These are phyloP conservation scores for Pocillopora damicornis DNA, from an alignment of 64 coral and sea anemone species.

Conservation along the genomic window DNA sequence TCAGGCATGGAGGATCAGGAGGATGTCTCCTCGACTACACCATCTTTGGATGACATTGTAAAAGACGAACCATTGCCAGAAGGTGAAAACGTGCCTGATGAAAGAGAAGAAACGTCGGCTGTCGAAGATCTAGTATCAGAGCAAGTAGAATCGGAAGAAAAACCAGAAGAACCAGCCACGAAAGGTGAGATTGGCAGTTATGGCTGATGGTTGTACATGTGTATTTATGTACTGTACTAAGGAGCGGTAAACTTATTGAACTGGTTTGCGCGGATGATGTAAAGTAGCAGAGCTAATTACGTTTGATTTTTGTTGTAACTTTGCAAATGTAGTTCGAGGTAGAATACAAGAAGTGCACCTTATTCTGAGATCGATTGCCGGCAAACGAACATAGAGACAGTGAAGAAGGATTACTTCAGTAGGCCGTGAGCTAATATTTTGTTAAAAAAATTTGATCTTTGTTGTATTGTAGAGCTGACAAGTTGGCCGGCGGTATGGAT, in stretches of 20 bases:
- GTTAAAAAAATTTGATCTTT: neutral
- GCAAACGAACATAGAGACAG: too few relatives aligned
- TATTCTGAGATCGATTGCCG: too few relatives aligned
- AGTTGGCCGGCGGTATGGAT: slow-evolving; percentile 89
- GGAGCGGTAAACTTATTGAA: neutral
- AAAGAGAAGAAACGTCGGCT: slow-evolving; percentile 55
- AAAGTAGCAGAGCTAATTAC: too few relatives aligned
- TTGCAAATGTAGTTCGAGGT: too few relatives aligned
- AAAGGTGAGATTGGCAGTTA: slow-evolving; percentile 33
- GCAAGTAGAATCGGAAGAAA: slow-evolving; percentile 38
- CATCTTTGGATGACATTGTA: slow-evolving; percentile 21
- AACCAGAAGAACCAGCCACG: slow-evolving; percentile 7
- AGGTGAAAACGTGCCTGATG: slow-evolving; percentile 15
- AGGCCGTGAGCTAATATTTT: neutral
- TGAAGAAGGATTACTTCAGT: neutral
- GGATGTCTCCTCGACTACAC: slow-evolving; percentile 59
- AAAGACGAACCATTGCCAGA: slow-evolving; percentile 62
- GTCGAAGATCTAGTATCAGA: slow-evolving; percentile 57
- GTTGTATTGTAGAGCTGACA: slow-evolving; percentile 67
- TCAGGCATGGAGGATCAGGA: slow-evolving; percentile 13
- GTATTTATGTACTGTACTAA: too few relatives aligned
- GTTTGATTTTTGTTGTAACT: too few relatives aligned
- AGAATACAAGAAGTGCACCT: too few relatives aligned
- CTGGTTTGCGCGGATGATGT: neutral
- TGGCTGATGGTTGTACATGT: neutral